Evolutionary conservation across 2,797 vertebrate species (phyloP).

Genomic region (Ammospiza maritima): DNA sequence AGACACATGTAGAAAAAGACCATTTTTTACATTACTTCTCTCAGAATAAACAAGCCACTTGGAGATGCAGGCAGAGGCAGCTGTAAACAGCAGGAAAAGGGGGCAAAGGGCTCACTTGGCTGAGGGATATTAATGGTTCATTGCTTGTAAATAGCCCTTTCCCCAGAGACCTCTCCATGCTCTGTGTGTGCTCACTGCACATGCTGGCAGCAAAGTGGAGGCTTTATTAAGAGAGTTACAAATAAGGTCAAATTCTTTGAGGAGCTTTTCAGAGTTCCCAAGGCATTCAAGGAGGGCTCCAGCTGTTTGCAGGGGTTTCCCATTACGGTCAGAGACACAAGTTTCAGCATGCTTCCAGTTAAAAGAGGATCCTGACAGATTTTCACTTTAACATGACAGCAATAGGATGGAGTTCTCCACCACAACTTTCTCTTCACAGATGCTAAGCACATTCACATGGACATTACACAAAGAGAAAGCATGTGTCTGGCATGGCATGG

Average conservation of each 20-base stretch:
- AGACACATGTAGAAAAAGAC: background rate
- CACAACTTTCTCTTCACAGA: background rate
- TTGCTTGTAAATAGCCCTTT: slow-evolving; percentile 25
- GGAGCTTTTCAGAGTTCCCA: slow-evolving; percentile 51
- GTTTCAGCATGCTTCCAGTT: slow-evolving; percentile 16
- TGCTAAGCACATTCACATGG: background rate
- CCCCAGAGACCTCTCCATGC: slow-evolving; percentile 16
- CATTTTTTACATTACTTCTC: background rate
- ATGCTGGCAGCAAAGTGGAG: slow-evolving; percentile 27
- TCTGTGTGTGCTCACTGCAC: slow-evolving; percentile 11
- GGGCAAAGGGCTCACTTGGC: slow-evolving; percentile 24
- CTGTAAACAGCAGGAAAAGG: background rate
- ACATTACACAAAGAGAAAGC: background rate
- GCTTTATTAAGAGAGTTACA: slow-evolving; percentile 47
- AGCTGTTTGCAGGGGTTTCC: slow-evolving; percentile 47
- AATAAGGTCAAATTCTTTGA: slow-evolving; percentile 64
- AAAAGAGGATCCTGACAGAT: slow-evolving; percentile 2
- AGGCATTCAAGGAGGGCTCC: slow-evolving; percentile 12
- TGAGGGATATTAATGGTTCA: slow-evolving; percentile 27
- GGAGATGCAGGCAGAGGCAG: background rate
- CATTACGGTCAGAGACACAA: background rate
- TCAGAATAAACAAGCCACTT: background rate
- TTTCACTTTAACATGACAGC: slow-evolving; percentile 7
- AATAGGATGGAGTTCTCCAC: background rate
- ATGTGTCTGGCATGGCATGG: background rate